Evolutionary conservation across 2,797 vertebrate genomes (phyloP).

Genomic region (Anguilla pacifica): DNA sequence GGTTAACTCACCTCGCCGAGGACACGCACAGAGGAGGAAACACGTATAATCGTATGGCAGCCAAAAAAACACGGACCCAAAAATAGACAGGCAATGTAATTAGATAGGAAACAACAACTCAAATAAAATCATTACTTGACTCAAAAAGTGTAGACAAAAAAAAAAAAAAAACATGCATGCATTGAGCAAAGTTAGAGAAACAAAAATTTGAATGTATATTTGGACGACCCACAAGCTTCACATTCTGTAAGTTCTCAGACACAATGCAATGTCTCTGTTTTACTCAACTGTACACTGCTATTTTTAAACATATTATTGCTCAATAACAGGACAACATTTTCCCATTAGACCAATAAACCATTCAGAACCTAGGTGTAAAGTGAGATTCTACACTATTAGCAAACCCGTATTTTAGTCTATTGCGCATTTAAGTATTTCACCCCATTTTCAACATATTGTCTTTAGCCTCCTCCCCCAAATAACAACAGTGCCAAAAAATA

Average conservation of each 20-base stretch:
- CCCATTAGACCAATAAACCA: slow-evolving; percentile 5
- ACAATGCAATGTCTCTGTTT: not conserved
- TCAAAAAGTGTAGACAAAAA: not conserved
- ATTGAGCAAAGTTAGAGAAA: not conserved
- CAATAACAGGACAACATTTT: slow-evolving; percentile 9
- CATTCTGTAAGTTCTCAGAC: not conserved
- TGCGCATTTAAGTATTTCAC: not conserved
- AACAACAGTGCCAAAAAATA: slow-evolving; percentile 64
- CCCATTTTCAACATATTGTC: slow-evolving; percentile 50
- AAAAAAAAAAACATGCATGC: not conserved
- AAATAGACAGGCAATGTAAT: slow-evolving; percentile 43
- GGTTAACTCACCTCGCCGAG: slow-evolving; percentile 66
- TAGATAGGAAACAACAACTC: not conserved
- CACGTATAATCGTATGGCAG: slow-evolving; percentile 43
- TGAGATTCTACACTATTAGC: slow-evolving; percentile 21
- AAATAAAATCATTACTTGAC: slow-evolving; percentile 14
- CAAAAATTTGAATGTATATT: not conserved
- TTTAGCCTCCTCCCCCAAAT: slow-evolving; percentile 48
- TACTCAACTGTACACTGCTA: not conserved
- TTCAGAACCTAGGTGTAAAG: not conserved
- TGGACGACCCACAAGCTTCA: not conserved
- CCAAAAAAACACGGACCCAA: slow-evolving; percentile 23
- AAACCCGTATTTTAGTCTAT: slow-evolving; percentile 13
- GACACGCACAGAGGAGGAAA: slow-evolving; percentile 45
- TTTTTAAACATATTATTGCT: not conserved